phyloP scores from a whole-genome alignment of 2,113 vertebrate species.

The Scolopax mira region DNA sequence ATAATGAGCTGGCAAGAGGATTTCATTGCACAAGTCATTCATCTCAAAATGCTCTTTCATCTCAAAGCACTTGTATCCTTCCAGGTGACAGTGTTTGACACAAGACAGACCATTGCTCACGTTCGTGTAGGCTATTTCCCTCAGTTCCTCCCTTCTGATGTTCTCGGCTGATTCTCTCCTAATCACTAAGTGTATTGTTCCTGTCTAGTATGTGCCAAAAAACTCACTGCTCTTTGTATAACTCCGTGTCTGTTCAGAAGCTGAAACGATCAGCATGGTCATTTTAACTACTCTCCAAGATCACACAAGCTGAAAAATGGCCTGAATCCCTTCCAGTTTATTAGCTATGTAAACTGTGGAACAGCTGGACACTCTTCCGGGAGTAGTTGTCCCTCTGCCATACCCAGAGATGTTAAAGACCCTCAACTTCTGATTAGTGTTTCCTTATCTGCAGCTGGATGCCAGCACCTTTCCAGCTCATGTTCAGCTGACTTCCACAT shows the following conservation, averaged over 20 bases:
- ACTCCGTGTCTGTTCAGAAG: neutral
- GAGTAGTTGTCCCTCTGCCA: neutral
- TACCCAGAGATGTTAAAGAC: neutral
- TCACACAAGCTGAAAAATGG: neutral
- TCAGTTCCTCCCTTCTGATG: neutral
- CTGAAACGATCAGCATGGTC: neutral
- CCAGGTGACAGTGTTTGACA: neutral
- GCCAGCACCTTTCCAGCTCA: accelerated
- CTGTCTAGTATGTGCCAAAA: neutral
- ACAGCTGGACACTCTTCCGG: neutral
- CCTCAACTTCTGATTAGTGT: neutral
- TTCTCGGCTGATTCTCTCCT: neutral
- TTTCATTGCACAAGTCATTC: neutral
- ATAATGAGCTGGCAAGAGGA: neutral
- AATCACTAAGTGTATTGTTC: neutral
- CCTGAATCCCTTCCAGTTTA: neutral
- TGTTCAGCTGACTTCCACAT: neutral
- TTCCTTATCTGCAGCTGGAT: neutral
- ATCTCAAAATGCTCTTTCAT: neutral
- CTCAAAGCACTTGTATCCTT: neutral
- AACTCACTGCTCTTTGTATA: neutral
- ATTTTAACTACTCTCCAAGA: neutral
- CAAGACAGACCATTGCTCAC: neutral
- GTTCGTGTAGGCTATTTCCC: neutral
- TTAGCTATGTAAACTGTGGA: neutral